A percentile compares a stretch with the other conserved stretches of the same genome.
Evolutionary conservation across 2,113 vertebrate genomes (phyloP).

Genomic region (Bufo bufo): DNA sequence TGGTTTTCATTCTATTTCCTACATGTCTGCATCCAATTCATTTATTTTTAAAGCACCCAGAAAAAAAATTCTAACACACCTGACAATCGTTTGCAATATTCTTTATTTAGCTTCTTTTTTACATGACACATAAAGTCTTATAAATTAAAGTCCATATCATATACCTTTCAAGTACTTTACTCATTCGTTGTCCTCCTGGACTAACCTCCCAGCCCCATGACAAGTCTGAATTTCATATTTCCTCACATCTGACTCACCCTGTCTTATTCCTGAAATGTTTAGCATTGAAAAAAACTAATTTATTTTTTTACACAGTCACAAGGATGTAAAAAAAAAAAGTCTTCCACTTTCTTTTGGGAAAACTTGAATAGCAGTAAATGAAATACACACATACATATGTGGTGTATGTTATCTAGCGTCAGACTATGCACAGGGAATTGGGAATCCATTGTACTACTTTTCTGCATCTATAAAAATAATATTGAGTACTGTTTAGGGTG

Average conservation of each 20-base stretch:
- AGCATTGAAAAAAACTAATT: background rate
- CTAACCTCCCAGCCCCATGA: background rate
- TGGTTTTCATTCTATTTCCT: too few relatives aligned
- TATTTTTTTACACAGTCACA: background rate
- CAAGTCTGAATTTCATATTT: background rate
- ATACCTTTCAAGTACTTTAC: background rate
- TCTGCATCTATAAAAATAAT: background rate
- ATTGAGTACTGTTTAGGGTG: background rate
- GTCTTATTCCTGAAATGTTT: background rate
- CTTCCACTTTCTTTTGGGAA: background rate
- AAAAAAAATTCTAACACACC: background rate
- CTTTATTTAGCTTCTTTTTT: background rate
- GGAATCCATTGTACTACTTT: background rate
- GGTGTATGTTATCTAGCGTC: background rate
- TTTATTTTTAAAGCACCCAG: background rate
- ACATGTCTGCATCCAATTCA: background rate
- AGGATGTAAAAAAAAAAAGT: background rate
- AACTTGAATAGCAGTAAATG: background rate
- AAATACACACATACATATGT: background rate
- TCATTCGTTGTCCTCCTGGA: background rate
- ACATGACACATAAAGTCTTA: background rate
- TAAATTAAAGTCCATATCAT: background rate
- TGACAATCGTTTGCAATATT: background rate
- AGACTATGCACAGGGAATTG: background rate
- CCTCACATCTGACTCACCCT: slow-evolving; percentile 1